Base-by-base conservation (phyloP, 2,888 invertebrate genomes). In the Drosophila cognata region DNA sequence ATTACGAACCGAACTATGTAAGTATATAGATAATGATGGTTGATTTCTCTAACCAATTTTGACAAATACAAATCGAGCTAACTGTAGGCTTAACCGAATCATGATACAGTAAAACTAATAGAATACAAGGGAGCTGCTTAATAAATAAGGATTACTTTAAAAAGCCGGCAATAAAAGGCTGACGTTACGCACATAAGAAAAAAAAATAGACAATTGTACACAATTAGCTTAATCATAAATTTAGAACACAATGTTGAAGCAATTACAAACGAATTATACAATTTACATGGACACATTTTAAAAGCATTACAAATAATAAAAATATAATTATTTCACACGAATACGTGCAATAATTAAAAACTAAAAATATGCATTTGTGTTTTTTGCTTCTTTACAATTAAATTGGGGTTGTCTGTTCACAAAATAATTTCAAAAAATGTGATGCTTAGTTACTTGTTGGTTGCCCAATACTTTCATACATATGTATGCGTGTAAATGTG, bases 381-480 rank as follows among this genome's bases (percentile, higher is more conserved):
- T 51, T 35, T 13, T 64, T 48, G 35, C n/a, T 58, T 70, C 33
- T 59, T 65, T 60, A 79, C 62, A 80, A 72, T 71, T 68, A 66
- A 69, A 70, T 74, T 80, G 74, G 71, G 66, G 77, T 71, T 71
- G 60, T 86, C 70, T 50, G 71, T 78, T 83, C 73, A 79, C 66
- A 82, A 77, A 81, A 87, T 88, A 88, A 88, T 88, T 88, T 88
- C 91, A 89, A 85, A 74, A 89, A 85, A 74, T 73, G 87, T 88
- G 87, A 88, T 88, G 87, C 72, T 89, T 90, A 74, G 89, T 86
- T 88, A 55, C 58, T 77, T 60, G 41, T 59, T 57, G 53, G 56
- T 57, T 73, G 46, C 43, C 73, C 73, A 71, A 67, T 61, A 61
- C 68, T 74, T 61, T 35, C 58, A 68, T 41, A 68, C 71, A 71